Evolutionary conservation across 1,140 invertebrate genomes (phyloP), one percentile per base, ranked within the genome.

Genomic region (Drosophila sp.): DNA sequence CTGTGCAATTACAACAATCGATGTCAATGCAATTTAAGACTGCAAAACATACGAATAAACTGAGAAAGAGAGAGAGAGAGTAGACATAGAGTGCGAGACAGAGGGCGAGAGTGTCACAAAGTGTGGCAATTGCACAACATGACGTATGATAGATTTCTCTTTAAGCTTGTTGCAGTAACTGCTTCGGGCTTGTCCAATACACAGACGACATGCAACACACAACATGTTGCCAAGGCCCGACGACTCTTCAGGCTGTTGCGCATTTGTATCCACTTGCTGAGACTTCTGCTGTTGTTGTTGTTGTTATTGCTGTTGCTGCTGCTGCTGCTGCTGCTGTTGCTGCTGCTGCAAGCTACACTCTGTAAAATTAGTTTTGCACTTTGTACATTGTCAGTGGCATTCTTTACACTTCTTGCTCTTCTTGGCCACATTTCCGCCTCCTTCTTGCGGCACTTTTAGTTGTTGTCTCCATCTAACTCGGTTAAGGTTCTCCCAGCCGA

Each of bases 301-400:
- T 14, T 62, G 57, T 11, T 51, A 50, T 32, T 61, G 14, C 25
- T 5, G 25, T 14, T 59, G 58, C 25, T 64, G 54, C 11, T 53
- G 43, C 11, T 73, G 34, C 29, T 63, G 53, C 51, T 65, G 58
- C 41, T 57, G 43, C 25, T 58, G 51, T 9, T 70, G 53, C 25
- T 64, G 53, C 16, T 64, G 66, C 43, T 71, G 66, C 58, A 51
- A 72, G 65, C 57, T 89, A 78, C 84, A 89, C 83, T 89, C 84
- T 89, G 83, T 80, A 80, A 89, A 89, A 89, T 89, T 89, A 89
- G 83, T 89, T 89, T 89, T 89, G 83, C 83, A 89, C 84, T 89
- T 89, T 89, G 83, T 89, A 89, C 83, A 89, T 89, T 89, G 83
- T 89, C 83, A 89, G 84, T 89, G 76, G 84, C 84, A 89, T 89